Base-by-base conservation (phyloP, 1,140 invertebrate species). In the Drosophila rufa region DNA sequence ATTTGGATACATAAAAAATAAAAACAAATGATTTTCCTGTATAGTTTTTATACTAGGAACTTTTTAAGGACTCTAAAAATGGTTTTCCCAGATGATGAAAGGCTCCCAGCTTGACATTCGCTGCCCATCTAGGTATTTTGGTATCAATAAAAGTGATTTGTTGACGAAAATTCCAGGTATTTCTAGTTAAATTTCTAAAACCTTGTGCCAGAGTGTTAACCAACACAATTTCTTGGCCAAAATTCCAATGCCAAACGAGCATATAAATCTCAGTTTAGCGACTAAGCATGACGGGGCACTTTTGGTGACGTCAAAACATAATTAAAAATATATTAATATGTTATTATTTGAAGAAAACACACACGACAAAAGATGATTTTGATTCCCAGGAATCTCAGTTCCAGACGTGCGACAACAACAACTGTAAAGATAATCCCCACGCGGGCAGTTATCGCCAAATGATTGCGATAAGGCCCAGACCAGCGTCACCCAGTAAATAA, bases 361-460 rank as follows among this genome's bases (percentile, higher is more conserved):
- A 12, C 42, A 36, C 51, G 19, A 12, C 11, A 15, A 12, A 15
- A 12, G n/a, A 19, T 19, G 50, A 36, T 38, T 38, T 22, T 15
- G 38, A 38, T 55, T 55, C 51, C 33, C 27, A 30, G 27, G 27
- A 30, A 30, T 30, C 27, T 38, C 33, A 19, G 17, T 15, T 38
- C 33, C 51, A 70, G 45, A 71, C 69, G 51, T 48, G 65, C 69
- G 69, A 69, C 69, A 69, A 30, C 68, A 56, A 40, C 33, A 43
- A 66, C 46, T 65, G 33, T 19, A 25, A 17, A 58, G 61, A 70
- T 70, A 46, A 27, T 25, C 38, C 25, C 25, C 1, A 30, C 6
- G 27, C 30, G 8, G 9, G 1, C 38, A 15, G 42, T 17, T 46
- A 33, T 30, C 40, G 15, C 15, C n/a, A 14, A 3, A 4, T 15